phyloP scores from a whole-genome alignment of 1,140 invertebrate species.

The Melipona quadrifasciata region DNA sequence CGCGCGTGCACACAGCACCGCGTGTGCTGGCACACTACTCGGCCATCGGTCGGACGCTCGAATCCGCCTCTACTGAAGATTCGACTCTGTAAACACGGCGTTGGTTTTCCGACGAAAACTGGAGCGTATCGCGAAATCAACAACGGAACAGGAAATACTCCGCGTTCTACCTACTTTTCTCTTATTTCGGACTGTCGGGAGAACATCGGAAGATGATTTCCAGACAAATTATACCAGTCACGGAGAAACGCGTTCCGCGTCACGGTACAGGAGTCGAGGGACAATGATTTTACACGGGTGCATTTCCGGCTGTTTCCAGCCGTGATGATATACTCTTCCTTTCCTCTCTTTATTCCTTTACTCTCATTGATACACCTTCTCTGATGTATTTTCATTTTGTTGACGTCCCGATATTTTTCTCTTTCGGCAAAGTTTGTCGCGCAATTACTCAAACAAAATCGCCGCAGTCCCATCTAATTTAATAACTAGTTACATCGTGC shows the following conservation, averaged over 20 bases:
- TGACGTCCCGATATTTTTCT: no score
- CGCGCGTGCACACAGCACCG: not conserved
- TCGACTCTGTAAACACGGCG: not conserved
- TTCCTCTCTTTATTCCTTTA: not conserved
- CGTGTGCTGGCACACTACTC: not conserved
- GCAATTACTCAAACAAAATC: not conserved
- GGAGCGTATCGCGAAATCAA: not conserved
- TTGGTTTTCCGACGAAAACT: no score
- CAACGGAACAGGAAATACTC: not conserved
- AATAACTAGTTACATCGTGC: no score
- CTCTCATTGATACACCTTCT: no score
- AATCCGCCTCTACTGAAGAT: not conserved
- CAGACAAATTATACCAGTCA: conserved; percentile 2
- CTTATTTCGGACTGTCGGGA: not conserved
- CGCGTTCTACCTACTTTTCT: not conserved
- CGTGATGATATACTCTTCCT: not conserved
- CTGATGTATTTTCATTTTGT: no score
- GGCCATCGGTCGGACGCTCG: not conserved
- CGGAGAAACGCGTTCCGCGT: conserved; percentile 20
- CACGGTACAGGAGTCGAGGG: conserved; percentile 5
- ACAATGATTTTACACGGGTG: conserved; percentile 46
- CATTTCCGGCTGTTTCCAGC: not conserved
- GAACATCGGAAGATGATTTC: conserved; percentile 2
- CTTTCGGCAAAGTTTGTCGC: not conserved
- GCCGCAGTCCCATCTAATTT: no score